A percentile compares a stretch with the other conserved stretches of the same genome.
Conservation (phyloP, 37 sponge, comb jelly and placozoan genomes). For the Bolinopsis microptera region DNA sequence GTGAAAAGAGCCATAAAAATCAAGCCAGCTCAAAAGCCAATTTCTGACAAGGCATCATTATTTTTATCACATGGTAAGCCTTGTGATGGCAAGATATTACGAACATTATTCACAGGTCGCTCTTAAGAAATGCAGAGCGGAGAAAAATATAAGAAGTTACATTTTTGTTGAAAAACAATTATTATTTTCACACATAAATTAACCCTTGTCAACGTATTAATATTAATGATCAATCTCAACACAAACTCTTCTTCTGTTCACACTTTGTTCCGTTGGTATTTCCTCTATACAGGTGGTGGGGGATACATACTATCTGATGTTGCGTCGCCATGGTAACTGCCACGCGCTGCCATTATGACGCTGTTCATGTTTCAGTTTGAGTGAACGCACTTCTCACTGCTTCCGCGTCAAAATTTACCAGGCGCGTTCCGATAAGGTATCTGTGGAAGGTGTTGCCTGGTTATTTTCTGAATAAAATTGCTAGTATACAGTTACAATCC, state of each 20-base stretch:
- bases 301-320: background rate
- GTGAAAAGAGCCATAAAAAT: too few relatives aligned
- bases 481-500: background rate
- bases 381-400: conserved; percentile 1
- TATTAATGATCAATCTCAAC: background rate
- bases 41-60: too few relatives aligned
- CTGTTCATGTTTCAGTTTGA: conserved; percentile 24
- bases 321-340: background rate
- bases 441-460: conserved; percentile 68
- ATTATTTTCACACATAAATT: background rate
- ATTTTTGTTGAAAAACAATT: background rate
- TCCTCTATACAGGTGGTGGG: background rate
- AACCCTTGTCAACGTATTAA: background rate
- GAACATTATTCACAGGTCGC: too few relatives aligned
- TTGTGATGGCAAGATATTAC: too few relatives aligned
- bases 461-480: background rate
- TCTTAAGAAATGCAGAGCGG: too few relatives aligned
- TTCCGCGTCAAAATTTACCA: conserved; percentile 77
- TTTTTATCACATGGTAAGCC: too few relatives aligned
- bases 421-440: conserved; percentile 83
- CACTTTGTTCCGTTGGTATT: background rate
- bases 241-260: background rate
- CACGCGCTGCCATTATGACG: background rate
- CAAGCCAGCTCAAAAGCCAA: too few relatives aligned
- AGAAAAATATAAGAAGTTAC: too few relatives aligned